Percentiles rank a stretch among this genome's conserved stretches.
Evolutionary conservation across 2,888 invertebrate genomes (phyloP).

Genomic region (Pharmacophagus antenor): DNA sequence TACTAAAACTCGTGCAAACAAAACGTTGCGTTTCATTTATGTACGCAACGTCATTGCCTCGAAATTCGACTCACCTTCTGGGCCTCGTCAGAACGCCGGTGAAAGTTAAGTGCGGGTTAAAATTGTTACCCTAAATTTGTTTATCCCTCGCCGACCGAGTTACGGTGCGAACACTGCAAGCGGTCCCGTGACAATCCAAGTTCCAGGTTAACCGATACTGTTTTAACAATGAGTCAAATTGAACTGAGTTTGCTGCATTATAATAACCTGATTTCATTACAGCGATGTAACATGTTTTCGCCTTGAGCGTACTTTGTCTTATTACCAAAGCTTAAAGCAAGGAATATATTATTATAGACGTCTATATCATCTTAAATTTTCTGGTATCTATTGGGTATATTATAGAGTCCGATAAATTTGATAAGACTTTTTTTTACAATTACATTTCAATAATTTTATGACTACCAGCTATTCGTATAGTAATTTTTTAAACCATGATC

Average conservation of each 20-base stretch:
- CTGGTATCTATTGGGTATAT: too few relatives aligned
- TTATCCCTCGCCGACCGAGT: slow-evolving; percentile 58
- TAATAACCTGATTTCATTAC: slow-evolving; percentile 42
- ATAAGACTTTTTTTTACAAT: too few relatives aligned
- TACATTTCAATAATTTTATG: too few relatives aligned
- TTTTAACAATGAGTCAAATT: slow-evolving; percentile 52
- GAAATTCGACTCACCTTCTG: slow-evolving; percentile 48
- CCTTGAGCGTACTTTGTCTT: slow-evolving; percentile 7
- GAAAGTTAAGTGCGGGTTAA: slow-evolving; percentile 68
- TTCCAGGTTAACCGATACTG: slow-evolving; percentile 60
- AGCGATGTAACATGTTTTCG: slow-evolving; percentile 9
- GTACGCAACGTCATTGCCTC: slow-evolving; percentile 33
- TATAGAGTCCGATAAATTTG: too few relatives aligned
- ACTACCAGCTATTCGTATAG: too few relatives aligned
- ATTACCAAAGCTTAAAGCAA: slow-evolving; percentile 5
- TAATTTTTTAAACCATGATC: too few relatives aligned
- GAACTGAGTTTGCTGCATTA: slow-evolving; percentile 47
- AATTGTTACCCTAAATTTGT: slow-evolving; percentile 75
- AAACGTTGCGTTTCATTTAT: slow-evolving; percentile 21
- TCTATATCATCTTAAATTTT: too few relatives aligned
- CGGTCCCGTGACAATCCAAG: slow-evolving; percentile 64
- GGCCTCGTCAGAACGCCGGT: slow-evolving; percentile 41
- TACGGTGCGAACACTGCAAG: slow-evolving; percentile 57
- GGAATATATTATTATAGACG: too few relatives aligned
- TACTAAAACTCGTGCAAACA: slow-evolving; percentile 18